Conservation (phyloP, 2,888 invertebrate species). For the Agrochola litura region DNA sequence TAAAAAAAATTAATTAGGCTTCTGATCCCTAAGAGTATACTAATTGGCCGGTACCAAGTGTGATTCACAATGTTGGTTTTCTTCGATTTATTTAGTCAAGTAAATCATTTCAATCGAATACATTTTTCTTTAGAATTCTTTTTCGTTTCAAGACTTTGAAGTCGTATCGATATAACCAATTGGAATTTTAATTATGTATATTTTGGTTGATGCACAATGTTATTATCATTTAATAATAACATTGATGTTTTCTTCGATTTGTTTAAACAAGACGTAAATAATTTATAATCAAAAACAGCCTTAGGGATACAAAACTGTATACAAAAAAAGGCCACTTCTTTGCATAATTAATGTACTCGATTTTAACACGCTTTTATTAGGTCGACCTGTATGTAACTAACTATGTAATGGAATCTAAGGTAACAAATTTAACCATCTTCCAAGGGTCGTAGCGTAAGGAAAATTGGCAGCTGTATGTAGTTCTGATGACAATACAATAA, state of each 20-base stretch:
- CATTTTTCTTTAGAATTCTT: neutral
- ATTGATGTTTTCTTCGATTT: neutral
- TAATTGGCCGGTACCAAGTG: neutral
- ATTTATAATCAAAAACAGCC: neutral
- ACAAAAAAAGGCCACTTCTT: too few species aligned
- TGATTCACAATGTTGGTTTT: neutral
- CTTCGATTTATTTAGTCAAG: neutral
- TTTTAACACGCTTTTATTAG: too few species aligned
- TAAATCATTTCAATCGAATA: neutral
- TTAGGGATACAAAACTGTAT: neutral
- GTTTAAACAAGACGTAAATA: neutral
- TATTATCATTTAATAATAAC: too few species aligned
- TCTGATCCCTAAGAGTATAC: too few species aligned
- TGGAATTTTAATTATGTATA: neutral
- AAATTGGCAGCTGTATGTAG: too few species aligned
- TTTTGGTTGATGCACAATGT: neutral
- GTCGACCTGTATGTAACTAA: too few species aligned
- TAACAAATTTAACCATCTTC: too few species aligned
- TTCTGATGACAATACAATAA: too few species aligned
- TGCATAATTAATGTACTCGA: too few species aligned
- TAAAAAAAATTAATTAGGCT: too few species aligned
- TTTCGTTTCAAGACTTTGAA: neutral
- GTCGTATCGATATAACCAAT: neutral
- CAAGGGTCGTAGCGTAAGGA: too few species aligned
- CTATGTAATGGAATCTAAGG: too few species aligned